Base-by-base conservation (phyloP, 2,113 vertebrate genomes). In the Sceloporus undulatus region DNA sequence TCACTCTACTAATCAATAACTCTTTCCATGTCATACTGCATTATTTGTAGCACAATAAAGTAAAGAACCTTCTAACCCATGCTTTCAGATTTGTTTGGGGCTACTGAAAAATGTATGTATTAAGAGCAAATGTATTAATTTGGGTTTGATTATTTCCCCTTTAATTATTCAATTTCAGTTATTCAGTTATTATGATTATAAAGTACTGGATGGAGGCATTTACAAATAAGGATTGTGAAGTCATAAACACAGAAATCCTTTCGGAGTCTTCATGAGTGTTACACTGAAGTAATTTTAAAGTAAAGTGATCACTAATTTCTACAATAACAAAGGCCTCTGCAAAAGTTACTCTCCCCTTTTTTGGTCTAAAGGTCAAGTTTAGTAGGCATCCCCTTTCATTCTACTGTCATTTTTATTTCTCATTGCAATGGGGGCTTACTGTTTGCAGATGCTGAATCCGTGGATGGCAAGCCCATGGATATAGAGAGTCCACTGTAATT, bases 301-400 rank as follows among this genome's bases (percentile, higher is more conserved):
- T 91, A 93, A 89, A 79, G 66, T 90, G 93, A 89, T 85, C 56
- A 90, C 85, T 88, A 84, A 87, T 92, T 95, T 87, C 76, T 75
- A 92, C 62, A 89, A 89, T 88, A 94, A 93, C 25, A 85, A 95
- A 93, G 56, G 40, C 88, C 84, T 91, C 91, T 90, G 86, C 82
- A 90, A 79, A 93, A 95, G 94, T 85, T 88, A 93, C 91, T 94
- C 85, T 92, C 87, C 91, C 94, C 89, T 86, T 77, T 93, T 85
- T 88, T 85, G 8, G 87, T 86, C 34, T n/a, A 77, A 84, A 91
- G 85, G 87, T 92, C 89, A 95, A 88, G 48, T 81, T 86, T 88
- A 90, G 75, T 77, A 91, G 90, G 85, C 1, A 29, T 91, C 88
- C 87, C 90, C 82, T 92, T 93, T 94, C 92, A 93, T 90, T 91